Evolutionary conservation across 30 jellyfish, hydroid and myxozoan genomes (phyloP), one percentile per base, ranked within the genome.

Genomic region (Aurelia sp.): DNA sequence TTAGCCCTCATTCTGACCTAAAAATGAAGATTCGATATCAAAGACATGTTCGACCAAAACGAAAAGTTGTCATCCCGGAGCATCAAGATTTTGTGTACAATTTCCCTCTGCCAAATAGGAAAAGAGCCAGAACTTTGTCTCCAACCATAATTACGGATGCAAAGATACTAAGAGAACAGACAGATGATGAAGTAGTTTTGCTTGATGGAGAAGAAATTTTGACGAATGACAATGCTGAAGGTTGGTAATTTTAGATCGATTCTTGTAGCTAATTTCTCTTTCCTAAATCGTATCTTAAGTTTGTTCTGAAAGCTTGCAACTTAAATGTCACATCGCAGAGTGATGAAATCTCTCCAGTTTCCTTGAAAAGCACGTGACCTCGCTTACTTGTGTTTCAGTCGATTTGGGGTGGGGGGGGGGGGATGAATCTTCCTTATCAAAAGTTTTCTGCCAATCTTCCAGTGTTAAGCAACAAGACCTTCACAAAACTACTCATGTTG

Each of bases 71-170:
- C 20, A 78, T 68, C 21, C 85, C 61, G 24, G 90, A 88, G 33
- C 72, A 71, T 8, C 79, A 79, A 50, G 96, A 88, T 48, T 88
- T 63, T 88, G 91, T 88, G 4, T 88, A 88, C 62, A 84, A 65
- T 18, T 51, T 58, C 52, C 67, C 72, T 31, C 81, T 88, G 21
- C 84, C 93, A 40, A 72, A 81, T 73, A 84, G 68, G 31, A 84
- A 61, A 72, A 72, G 78, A 22, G 81, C 81, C 15, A 57, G 82
- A 52, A 38, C 76, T 51, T 31, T 57, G 72, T 78, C 89, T 35
- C 80, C 86, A 8, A 71, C 92, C 3, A 74, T 71, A 22, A 82
- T 82, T 51, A 82, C 81, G 20, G 63, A 58, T 69, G 92, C 84
- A 13, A 70, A 70, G 38, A 82, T 82, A 19, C 57, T 82, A 74